Conservation (phyloP, 2,797 vertebrate genomes). For the Naso thynnoides region DNA sequence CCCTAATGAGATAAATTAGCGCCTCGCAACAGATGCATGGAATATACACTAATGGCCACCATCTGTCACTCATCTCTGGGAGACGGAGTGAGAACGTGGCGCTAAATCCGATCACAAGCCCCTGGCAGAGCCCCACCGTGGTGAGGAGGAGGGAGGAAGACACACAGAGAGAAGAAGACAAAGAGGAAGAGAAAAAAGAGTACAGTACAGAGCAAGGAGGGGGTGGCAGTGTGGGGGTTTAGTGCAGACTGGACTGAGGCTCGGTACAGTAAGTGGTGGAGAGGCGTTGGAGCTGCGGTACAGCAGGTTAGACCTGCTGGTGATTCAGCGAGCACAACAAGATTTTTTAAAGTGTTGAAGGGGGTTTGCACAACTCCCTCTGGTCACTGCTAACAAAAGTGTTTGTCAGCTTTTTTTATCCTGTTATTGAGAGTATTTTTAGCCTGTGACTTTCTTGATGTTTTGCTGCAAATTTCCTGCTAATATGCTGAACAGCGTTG, state of each 20-base stretch:
- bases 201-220: slow-evolving; percentile 53
- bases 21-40: slow-evolving; percentile 86
- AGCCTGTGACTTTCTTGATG: not conserved
- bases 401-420: not conserved
- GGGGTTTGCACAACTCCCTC: slow-evolving; percentile 48
- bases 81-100: slow-evolving; percentile 69
- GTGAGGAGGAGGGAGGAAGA: slow-evolving; percentile 51
- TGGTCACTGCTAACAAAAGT: slow-evolving; percentile 19
- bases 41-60: slow-evolving; percentile 85
- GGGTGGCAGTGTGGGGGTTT: slow-evolving; percentile 67
- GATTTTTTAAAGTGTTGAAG: slow-evolving; percentile 47
- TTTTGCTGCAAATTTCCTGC: not conserved
- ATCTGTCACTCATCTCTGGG: slow-evolving; percentile 85
- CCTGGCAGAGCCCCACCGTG: slow-evolving; percentile 64
- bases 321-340: slow-evolving; percentile 63
- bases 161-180: slow-evolving; percentile 45
- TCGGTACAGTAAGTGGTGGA: slow-evolving; percentile 59
- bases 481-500: not conserved
- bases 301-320: slow-evolving; percentile 54
- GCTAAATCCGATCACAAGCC: slow-evolving; percentile 76
- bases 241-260: slow-evolving; percentile 61
- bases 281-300: slow-evolving; percentile 65
- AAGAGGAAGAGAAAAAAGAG: slow-evolving; percentile 35
- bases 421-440: not conserved
- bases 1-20: slow-evolving; percentile 88